These are phyloP conservation scores for Umimayanthus chanpuru DNA, from an alignment of 92 coral and sea anemone genomes.

Conservation along the genomic window DNA sequence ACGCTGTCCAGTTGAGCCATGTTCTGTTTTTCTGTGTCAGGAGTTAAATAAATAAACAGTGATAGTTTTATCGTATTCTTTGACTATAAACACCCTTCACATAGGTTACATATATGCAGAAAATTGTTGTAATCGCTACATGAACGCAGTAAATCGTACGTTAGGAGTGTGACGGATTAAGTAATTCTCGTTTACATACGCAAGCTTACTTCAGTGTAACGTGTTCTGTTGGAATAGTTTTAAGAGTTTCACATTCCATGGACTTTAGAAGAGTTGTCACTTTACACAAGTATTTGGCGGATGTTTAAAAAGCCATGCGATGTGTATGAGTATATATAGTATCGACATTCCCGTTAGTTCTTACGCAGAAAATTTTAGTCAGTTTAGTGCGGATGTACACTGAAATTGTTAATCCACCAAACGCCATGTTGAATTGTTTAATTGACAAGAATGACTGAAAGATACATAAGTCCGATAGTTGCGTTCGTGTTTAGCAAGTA, in stretches of 20 bases:
- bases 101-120: background rate
- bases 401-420: background rate
- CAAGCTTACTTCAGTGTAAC: background rate
- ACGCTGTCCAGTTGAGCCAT: no score
- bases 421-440: background rate
- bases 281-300: background rate
- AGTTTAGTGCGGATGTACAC: background rate
- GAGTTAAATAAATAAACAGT: background rate
- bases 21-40: no score
- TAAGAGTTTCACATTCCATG: no score
- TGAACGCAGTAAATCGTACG: background rate
- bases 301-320: background rate
- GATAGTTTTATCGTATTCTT: background rate
- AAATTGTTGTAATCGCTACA: no score
- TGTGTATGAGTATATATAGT: background rate
- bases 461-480: background rate
- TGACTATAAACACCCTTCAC: background rate
- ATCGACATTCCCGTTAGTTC: background rate
- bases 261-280: background rate
- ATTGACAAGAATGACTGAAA: background rate
- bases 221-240: background rate
- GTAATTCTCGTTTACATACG: no score
- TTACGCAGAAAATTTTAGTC: background rate
- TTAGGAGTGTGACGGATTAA: background rate
- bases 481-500: background rate